Evolutionary conservation across 2,888 invertebrate species (phyloP).

Genomic region (Kuschelorhynchus macadamiae): DNA sequence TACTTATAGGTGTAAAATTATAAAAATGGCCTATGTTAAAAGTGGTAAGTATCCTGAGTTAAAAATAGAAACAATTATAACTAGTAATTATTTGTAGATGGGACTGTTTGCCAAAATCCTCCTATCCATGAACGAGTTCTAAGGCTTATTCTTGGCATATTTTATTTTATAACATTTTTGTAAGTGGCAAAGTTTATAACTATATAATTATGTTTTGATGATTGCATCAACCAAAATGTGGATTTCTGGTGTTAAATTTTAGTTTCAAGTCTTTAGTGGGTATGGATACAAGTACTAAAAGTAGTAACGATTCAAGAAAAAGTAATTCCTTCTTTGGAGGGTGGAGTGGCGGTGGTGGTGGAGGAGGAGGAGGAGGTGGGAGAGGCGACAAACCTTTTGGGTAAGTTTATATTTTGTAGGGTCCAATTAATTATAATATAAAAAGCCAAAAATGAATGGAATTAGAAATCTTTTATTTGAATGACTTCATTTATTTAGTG

Average conservation of each 20-base stretch:
- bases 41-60: slow-evolving; percentile 43
- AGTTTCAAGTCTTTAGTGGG: slow-evolving; percentile 63
- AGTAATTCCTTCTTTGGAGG: slow-evolving; percentile 49
- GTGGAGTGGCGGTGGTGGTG: slow-evolving; percentile 57
- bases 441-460: too few relatives aligned
- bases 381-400: slow-evolving; percentile 53
- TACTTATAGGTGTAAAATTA: too few relatives aligned
- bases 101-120: slow-evolving; percentile 69
- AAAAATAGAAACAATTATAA: not conserved
- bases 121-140: slow-evolving; percentile 68
- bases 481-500: too few relatives aligned
- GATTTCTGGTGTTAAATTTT: slow-evolving; percentile 11
- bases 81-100: slow-evolving; percentile 68
- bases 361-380: slow-evolving; percentile 57
- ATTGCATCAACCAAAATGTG: not conserved
- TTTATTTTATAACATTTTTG: slow-evolving; percentile 73
- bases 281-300: slow-evolving; percentile 52
- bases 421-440: too few relatives aligned
- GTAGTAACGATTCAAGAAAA: slow-evolving; percentile 38
- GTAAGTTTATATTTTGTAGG: slow-evolving; percentile 40
- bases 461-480: too few relatives aligned
- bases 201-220: not conserved
- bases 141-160: slow-evolving; percentile 71
- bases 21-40: slow-evolving; percentile 53
- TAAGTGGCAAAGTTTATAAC: slow-evolving; percentile 64